Conservation (phyloP, 2,113 vertebrate species). For the Rhineura floridana region DNA sequence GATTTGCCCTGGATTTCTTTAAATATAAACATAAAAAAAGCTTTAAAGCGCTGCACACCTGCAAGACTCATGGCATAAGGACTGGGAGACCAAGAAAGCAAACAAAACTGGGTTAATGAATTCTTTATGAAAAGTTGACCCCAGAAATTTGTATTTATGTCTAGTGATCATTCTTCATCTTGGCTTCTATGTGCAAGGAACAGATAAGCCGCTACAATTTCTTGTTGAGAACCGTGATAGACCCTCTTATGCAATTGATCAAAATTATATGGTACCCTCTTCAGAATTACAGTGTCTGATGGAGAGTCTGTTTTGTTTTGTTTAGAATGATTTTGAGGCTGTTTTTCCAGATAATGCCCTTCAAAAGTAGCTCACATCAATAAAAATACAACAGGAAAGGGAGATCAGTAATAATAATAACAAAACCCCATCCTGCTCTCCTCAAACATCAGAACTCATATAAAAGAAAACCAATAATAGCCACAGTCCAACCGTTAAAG, state of each 20-base stretch:
- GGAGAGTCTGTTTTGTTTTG: background rate
- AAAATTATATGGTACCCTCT: constrained; percentile 31
- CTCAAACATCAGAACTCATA: too few relatives aligned
- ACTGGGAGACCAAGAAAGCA: constrained; percentile 16
- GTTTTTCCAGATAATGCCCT: too few relatives aligned
- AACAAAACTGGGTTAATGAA: constrained; percentile 35
- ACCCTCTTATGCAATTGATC: background rate
- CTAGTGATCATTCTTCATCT: background rate
- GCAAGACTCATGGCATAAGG: constrained; percentile 38
- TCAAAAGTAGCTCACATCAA: too few relatives aligned
- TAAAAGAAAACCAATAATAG: too few relatives aligned
- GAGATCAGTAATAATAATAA: too few relatives aligned
- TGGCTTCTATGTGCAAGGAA: background rate
- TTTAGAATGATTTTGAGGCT: too few relatives aligned
- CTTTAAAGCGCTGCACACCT: constrained; percentile 53
- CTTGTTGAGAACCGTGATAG: constrained; percentile 35
- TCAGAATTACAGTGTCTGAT: background rate
- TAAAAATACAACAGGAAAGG: too few relatives aligned
- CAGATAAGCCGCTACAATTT: background rate
- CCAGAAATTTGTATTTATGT: background rate
- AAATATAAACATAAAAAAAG: constrained; percentile 19
- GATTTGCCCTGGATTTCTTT: constrained; percentile 72
- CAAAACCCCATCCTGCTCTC: too few relatives aligned
- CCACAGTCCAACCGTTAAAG: background rate
- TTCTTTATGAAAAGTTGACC: constrained; percentile 11